Conservation (phyloP, 2,888 invertebrate genomes). For the Rotaria magnacalcarata region DNA sequence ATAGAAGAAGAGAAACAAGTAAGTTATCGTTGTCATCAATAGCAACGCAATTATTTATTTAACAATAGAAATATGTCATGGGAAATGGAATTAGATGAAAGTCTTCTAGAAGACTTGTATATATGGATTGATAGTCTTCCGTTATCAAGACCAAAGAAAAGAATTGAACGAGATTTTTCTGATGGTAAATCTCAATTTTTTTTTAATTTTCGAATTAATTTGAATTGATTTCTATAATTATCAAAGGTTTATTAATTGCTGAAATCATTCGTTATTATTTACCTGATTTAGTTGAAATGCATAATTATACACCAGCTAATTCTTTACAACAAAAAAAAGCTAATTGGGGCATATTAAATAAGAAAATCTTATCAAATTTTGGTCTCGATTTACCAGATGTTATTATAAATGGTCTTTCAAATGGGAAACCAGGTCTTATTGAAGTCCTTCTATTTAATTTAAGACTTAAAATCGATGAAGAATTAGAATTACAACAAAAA, state of each 20-base stretch:
- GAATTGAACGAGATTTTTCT: slow-evolving; percentile 45
- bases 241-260: too few species aligned
- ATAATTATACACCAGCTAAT: slow-evolving; percentile 48
- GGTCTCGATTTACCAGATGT: slow-evolving; percentile 41
- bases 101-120: slow-evolving; percentile 42
- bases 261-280: slow-evolving; percentile 6
- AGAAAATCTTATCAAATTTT: slow-evolving; percentile 31
- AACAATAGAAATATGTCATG: too few species aligned
- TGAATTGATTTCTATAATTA: neutral
- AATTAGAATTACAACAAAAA: neutral
- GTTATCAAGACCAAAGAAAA: slow-evolving; percentile 40
- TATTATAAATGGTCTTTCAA: slow-evolving; percentile 37
- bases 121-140: slow-evolving; percentile 45
- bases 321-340: slow-evolving; percentile 45
- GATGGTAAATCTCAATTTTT: slow-evolving; percentile 38
- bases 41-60: neutral
- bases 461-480: slow-evolving; percentile 42
- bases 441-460: slow-evolving; percentile 45
- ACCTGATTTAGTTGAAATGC: slow-evolving; percentile 47
- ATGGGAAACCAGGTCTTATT: slow-evolving; percentile 41
- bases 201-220: too few species aligned
- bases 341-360: slow-evolving; percentile 46
- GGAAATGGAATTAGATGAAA: slow-evolving; percentile 39
- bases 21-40: neutral
- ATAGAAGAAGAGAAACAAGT: too few species aligned